These are phyloP conservation scores for Glareola pratincola DNA, from an alignment of 2,113 vertebrate species.

Conservation along the genomic window DNA sequence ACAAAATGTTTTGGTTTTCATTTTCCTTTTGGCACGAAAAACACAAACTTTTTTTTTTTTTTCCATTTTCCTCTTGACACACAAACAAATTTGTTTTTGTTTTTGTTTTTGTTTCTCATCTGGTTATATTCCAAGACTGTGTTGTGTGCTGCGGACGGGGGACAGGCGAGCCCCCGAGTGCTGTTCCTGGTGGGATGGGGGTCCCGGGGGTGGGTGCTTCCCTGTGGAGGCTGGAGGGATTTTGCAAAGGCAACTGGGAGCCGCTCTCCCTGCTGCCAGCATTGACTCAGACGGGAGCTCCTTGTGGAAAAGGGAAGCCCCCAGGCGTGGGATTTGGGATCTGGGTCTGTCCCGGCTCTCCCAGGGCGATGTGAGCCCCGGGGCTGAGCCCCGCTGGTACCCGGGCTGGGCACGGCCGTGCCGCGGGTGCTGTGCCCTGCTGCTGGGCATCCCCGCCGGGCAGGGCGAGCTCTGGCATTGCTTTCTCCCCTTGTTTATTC, in stretches of 20 bases:
- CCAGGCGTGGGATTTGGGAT: neutral
- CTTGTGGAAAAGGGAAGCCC: neutral
- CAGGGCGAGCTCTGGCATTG: neutral
- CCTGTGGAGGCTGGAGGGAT: neutral
- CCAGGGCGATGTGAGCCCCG: neutral
- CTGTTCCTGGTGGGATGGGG: neutral
- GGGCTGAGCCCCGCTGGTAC: neutral
- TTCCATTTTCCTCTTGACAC: slow-evolving; percentile 42
- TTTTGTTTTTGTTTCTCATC: neutral
- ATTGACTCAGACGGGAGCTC: slow-evolving; percentile 45
- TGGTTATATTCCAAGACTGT: neutral
- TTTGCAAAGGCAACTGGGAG: neutral
- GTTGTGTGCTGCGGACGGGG: neutral
- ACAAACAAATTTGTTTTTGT: slow-evolving; percentile 3
- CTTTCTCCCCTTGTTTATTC: slow-evolving; percentile 49
- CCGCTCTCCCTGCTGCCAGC: neutral
- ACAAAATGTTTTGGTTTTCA: slow-evolving; percentile 67
- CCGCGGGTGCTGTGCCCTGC: neutral
- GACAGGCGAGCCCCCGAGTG: neutral
- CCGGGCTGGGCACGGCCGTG: neutral
- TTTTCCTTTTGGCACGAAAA: slow-evolving; percentile 56
- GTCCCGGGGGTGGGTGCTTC: neutral
- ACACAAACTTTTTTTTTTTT: slow-evolving; percentile 2
- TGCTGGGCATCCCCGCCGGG: neutral
- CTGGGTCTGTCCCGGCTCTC: neutral